These are phyloP conservation scores for Popillia japonica DNA, from an alignment of 1,140 invertebrate genomes.

Conservation along the genomic window DNA sequence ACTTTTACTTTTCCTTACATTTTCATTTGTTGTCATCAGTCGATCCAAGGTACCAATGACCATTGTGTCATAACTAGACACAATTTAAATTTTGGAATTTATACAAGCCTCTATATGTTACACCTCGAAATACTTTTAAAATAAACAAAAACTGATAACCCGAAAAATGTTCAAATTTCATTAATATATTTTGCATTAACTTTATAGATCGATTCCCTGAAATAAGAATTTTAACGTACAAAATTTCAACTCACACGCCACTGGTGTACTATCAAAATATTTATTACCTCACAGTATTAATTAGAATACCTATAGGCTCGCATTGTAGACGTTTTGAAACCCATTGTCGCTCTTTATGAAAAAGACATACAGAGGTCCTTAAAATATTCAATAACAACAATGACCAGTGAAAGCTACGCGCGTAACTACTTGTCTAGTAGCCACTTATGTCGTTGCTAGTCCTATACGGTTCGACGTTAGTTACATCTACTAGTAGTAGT, in stretches of 20 bases:
- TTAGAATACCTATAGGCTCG: neutral
- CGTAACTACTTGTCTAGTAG: constrained; percentile 31
- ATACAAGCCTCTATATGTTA: too few species aligned
- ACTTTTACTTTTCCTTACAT: too few species aligned
- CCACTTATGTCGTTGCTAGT: neutral
- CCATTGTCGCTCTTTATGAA: constrained; percentile 1
- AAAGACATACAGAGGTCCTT: constrained; percentile 22
- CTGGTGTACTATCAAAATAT: constrained; percentile 24
- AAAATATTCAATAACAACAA: constrained; percentile 33
- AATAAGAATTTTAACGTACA: too few species aligned
- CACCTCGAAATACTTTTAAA: too few species aligned
- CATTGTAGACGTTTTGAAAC: constrained; percentile 13
- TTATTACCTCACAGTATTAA: constrained; percentile 8
- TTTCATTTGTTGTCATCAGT: too few species aligned
- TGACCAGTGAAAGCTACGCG: constrained; percentile 27
- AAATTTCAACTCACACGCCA: neutral
- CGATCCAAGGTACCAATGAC: too few species aligned
- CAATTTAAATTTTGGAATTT: too few species aligned
- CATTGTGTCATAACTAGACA: too few species aligned
- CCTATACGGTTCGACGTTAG: neutral
- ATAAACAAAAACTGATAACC: too few species aligned
- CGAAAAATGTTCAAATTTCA: too few species aligned
- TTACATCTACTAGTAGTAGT: neutral
- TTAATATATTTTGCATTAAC: too few species aligned
- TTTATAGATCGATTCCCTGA: too few species aligned